Evolutionary conservation across 2,888 invertebrate genomes (phyloP).

Genomic region (Saturnia japonica): DNA sequence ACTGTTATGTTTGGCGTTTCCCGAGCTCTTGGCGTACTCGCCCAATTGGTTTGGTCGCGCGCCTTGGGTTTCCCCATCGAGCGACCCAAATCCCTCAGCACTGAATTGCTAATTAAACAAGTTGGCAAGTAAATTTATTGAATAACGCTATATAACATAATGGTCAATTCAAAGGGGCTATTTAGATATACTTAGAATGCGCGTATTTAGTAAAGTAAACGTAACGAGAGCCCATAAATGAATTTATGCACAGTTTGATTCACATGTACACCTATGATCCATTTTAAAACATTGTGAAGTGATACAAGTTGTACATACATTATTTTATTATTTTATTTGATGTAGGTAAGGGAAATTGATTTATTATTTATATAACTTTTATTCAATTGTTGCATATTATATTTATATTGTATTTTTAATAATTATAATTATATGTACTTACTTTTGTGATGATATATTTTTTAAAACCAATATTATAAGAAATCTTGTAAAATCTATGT

Average conservation of each 20-base stretch:
- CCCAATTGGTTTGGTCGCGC: constrained; percentile 93
- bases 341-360: neutral
- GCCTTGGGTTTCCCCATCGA: constrained; percentile 93
- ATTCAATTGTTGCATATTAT: neutral
- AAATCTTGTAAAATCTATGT: constrained; percentile 9
- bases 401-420: constrained; percentile 11
- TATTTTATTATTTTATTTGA: constrained; percentile 12
- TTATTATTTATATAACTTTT: neutral
- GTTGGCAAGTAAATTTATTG: constrained; percentile 59
- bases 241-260: constrained; percentile 43
- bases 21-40: constrained; percentile 91
- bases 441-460: constrained; percentile 12
- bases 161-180: constrained; percentile 16
- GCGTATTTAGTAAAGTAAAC: constrained; percentile 17
- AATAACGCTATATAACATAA: neutral
- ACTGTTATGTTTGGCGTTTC: constrained; percentile 96
- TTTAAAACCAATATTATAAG: neutral
- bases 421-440: constrained; percentile 21
- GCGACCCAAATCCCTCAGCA: constrained; percentile 93
- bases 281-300: constrained; percentile 31
- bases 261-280: constrained; percentile 55
- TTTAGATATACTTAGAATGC: constrained; percentile 8
- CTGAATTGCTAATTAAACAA: constrained; percentile 78
- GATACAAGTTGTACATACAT: neutral
- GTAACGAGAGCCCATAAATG: constrained; percentile 28